Percentiles rank a stretch among this genome's conserved stretches.
These are phyloP conservation scores for Lithosia quadra DNA, from an alignment of 2,888 invertebrate genomes.

Conservation along the genomic window DNA sequence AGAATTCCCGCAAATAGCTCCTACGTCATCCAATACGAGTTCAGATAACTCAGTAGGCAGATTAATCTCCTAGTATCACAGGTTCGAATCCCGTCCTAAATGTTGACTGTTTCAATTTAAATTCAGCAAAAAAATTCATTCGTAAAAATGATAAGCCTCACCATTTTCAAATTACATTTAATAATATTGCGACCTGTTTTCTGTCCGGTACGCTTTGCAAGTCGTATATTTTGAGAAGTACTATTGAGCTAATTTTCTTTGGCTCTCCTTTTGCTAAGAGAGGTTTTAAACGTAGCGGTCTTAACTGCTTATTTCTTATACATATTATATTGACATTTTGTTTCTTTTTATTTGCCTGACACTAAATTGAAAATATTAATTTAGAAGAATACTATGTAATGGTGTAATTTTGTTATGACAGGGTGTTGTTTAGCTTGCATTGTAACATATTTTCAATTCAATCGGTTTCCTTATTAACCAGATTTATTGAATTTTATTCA, in stretches of 20 bases:
- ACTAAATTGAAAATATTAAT: too few relatives aligned
- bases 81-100: background rate
- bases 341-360: background rate
- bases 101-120: constrained; percentile 1
- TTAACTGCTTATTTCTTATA: constrained; percentile 20
- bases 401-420: too few relatives aligned
- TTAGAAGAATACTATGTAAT: background rate
- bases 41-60: background rate
- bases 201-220: constrained; percentile 26
- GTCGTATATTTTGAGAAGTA: constrained; percentile 31
- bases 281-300: constrained; percentile 32
- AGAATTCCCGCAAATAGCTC: too few relatives aligned
- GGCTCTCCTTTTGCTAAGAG: constrained; percentile 41
- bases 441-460: background rate
- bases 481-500: too few relatives aligned
- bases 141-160: background rate
- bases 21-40: background rate
- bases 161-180: constrained; percentile 21
- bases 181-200: constrained; percentile 29
- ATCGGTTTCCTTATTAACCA: too few relatives aligned
- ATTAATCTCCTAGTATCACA: background rate
- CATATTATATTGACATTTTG: background rate
- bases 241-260: constrained; percentile 49
- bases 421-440: background rate
- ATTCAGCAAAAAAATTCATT: background rate